A percentile compares a stretch with the other conserved stretches of the same genome.
These are phyloP conservation scores for Vicugna pacos DNA, from an alignment of 2,113 vertebrate genomes.

Conservation along the genomic window DNA sequence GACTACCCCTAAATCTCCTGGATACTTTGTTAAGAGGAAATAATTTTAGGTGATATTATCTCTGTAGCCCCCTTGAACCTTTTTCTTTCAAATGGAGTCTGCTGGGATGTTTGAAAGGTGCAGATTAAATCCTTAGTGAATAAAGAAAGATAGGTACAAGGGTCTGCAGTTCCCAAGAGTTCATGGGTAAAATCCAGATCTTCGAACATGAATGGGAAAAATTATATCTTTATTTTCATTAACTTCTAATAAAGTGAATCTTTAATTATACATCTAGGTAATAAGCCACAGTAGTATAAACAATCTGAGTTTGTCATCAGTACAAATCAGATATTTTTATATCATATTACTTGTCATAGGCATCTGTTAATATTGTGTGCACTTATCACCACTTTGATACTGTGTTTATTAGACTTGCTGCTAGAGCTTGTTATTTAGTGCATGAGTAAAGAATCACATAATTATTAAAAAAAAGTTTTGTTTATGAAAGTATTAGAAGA, in stretches of 20 bases:
- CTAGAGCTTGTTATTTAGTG: neutral
- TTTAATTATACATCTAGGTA: neutral
- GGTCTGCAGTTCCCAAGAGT: neutral
- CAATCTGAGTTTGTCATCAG: neutral
- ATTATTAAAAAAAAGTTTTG: neutral
- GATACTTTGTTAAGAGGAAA: neutral
- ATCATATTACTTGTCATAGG: neutral
- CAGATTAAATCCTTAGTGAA: neutral
- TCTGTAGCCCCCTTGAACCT: neutral
- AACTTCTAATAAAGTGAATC: neutral
- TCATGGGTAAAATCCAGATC: neutral
- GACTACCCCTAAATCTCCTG: neutral
- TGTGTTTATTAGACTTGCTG: neutral
- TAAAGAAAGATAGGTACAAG: neutral
- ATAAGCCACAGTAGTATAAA: neutral
- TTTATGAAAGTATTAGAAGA: constrained; percentile 8
- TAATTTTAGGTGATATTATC: neutral
- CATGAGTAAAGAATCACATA: neutral
- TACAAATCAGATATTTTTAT: neutral
- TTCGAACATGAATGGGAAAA: neutral
- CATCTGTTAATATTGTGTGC: neutral
- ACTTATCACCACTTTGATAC: neutral
- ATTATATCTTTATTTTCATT: neutral
- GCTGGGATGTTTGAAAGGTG: neutral
- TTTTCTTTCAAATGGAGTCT: neutral